Conservation (phyloP, 1,140 invertebrate genomes). For the Charaxes varanes region DNA sequence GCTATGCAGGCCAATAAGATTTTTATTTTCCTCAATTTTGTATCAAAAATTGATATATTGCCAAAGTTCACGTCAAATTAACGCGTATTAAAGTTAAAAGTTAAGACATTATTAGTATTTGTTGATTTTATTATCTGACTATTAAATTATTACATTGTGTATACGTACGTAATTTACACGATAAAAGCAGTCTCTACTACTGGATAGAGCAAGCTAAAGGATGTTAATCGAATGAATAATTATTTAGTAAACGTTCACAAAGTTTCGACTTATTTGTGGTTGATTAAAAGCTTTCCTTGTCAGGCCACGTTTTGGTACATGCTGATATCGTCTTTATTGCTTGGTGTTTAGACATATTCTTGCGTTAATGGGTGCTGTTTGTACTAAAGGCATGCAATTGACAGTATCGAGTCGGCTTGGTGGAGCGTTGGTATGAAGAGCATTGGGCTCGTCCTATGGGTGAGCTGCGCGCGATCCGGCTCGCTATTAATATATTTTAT, state of each 20-base stretch:
- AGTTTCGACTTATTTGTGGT: slow-evolving; percentile 22
- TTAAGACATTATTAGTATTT: too few relatives aligned
- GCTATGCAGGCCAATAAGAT: too few relatives aligned
- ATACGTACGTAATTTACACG: background rate
- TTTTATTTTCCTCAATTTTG: too few relatives aligned
- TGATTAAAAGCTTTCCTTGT: slow-evolving; percentile 24
- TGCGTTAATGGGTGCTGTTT: slow-evolving; percentile 1
- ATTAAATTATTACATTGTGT: slow-evolving; percentile 9
- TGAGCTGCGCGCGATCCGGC: slow-evolving; percentile 17
- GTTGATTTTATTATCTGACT: too few relatives aligned
- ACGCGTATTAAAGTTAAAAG: too few relatives aligned
- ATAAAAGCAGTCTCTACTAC: background rate
- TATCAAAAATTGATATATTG: too few relatives aligned
- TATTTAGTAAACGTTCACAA: slow-evolving; percentile 26
- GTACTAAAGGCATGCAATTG: slow-evolving; percentile 31
- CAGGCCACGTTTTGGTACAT: background rate
- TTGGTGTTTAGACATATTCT: background rate
- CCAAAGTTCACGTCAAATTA: too few relatives aligned
- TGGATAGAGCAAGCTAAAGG: background rate
- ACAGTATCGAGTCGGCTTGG: slow-evolving; percentile 35
- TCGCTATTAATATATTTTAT: slow-evolving; percentile 7
- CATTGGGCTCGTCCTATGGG: slow-evolving; percentile 34
- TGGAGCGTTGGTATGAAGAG: slow-evolving; percentile 27
- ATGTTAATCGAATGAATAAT: slow-evolving; percentile 30
- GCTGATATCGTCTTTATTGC: background rate